Evolutionary conservation across 2,797 vertebrate species (phyloP).

Genomic region (Syngnathus acus): DNA sequence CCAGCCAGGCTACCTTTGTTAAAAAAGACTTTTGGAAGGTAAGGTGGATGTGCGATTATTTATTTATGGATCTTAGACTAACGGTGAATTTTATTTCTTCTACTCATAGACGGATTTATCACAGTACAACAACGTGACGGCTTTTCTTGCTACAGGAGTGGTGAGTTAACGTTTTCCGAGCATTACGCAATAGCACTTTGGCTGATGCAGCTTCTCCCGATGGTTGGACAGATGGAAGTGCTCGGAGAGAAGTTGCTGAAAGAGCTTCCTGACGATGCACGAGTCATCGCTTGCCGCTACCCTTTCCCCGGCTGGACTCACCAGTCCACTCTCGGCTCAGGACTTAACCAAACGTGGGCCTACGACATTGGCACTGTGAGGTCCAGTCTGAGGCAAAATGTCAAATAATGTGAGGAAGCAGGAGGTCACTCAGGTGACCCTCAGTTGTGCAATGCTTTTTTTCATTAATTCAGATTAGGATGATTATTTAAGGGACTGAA

Average conservation of each 20-base stretch:
- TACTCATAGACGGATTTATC: slow-evolving; percentile 64
- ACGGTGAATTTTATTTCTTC: slow-evolving; percentile 13
- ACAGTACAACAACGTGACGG: slow-evolving; percentile 67
- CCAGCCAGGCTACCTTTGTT: slow-evolving; percentile 54
- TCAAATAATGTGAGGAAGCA: neutral
- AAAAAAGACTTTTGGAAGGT: slow-evolving; percentile 74
- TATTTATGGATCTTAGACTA: neutral
- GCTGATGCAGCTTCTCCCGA: slow-evolving; percentile 3
- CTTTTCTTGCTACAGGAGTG: slow-evolving; percentile 69
- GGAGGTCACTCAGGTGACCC: neutral
- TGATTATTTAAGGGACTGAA: neutral
- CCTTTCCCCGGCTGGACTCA: slow-evolving; percentile 62
- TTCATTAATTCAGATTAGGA: neutral
- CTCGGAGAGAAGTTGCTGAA: slow-evolving; percentile 64
- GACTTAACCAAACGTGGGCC: slow-evolving; percentile 65
- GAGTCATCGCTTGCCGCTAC: slow-evolving; percentile 66
- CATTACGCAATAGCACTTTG: neutral
- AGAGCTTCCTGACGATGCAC: slow-evolving; percentile 60
- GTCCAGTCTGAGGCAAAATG: slow-evolving; percentile 22
- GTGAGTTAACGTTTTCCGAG: slow-evolving; percentile 43
- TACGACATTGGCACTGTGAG: slow-evolving; percentile 60
- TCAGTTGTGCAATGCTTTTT: neutral
- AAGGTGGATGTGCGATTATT: neutral
- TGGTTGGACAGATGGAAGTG: slow-evolving; percentile 58
- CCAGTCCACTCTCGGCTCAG: slow-evolving; percentile 44